phyloP scores from a whole-genome alignment of 2,888 invertebrate genomes.

The Clivina fossor region DNA sequence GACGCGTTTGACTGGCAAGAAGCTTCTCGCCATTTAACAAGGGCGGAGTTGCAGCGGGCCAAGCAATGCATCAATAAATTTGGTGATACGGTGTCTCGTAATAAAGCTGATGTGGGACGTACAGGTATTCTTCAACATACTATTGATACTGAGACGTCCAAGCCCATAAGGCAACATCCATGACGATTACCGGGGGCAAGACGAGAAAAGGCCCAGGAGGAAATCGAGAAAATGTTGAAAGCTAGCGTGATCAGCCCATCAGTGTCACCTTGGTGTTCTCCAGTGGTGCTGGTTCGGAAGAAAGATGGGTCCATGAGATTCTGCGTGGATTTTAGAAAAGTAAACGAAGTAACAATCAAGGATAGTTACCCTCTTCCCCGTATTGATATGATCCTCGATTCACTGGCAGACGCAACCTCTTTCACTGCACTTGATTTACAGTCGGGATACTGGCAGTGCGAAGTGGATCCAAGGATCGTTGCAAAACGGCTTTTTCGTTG shows the following conservation, averaged over 20 bases:
- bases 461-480: too few species aligned
- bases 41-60: neutral
- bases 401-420: too few species aligned
- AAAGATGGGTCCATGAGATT: too few species aligned
- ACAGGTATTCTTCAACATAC: neutral
- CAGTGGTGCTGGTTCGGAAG: neutral
- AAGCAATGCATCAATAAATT: constrained; percentile 2
- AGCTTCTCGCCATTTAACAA: neutral
- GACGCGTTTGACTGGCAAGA: constrained; percentile 2
- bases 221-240: neutral
- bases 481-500: too few species aligned
- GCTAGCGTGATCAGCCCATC: constrained; percentile 5
- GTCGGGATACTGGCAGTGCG: too few species aligned
- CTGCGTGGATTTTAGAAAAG: neutral
- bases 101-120: neutral
- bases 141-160: neutral
- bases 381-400: too few species aligned
- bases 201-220: neutral
- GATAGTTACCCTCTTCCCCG: too few species aligned
- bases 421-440: too few species aligned
- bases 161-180: neutral
- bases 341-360: too few species aligned
- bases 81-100: neutral
- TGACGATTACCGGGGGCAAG: neutral
- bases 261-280: neutral